phyloP scores from a whole-genome alignment of 2,113 vertebrate genomes.

The Melanostigma gelatinosum region DNA sequence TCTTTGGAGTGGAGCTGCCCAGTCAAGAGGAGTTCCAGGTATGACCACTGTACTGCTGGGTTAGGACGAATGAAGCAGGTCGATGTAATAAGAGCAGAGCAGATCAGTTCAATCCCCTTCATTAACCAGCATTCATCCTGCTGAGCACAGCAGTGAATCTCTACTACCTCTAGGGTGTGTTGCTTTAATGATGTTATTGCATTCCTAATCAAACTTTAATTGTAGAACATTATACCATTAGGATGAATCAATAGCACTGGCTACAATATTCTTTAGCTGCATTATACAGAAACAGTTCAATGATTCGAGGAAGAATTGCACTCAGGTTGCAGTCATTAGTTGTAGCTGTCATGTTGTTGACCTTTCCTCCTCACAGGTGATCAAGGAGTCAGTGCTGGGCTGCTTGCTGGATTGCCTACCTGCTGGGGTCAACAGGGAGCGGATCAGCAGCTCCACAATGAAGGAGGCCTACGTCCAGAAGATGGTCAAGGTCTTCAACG shows the following conservation, averaged over 20 bases:
- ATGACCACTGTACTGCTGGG: neutral
- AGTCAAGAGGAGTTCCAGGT: constrained; percentile 92
- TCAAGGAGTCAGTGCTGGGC: constrained; percentile 92
- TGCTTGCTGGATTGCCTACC: constrained; percentile 92
- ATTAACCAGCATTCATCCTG: constrained; percentile 1
- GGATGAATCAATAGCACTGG: constrained; percentile 16
- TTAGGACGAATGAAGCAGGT: neutral
- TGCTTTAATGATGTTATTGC: constrained; percentile 18
- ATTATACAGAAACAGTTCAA: constrained; percentile 17
- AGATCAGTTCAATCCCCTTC: neutral
- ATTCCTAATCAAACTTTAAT: constrained; percentile 27
- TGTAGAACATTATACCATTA: neutral
- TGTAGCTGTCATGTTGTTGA: constrained; percentile 54
- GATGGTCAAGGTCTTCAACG: constrained; percentile 95
- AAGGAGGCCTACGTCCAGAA: constrained; percentile 97
- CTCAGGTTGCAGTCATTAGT: constrained; percentile 37
- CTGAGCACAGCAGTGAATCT: neutral
- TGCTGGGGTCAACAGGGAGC: constrained; percentile 92
- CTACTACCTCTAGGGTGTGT: neutral
- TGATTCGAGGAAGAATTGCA: constrained; percentile 13
- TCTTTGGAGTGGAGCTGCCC: constrained; percentile 92
- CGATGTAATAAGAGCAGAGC: neutral
- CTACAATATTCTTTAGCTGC: constrained; percentile 7
- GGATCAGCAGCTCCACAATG: constrained; percentile 92
- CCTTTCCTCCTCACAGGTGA: constrained; percentile 84